Percentiles rank a stretch among this genome's conserved stretches.
Evolutionary conservation across 1,140 invertebrate species (phyloP).

Genomic region (Whitmania pigra): DNA sequence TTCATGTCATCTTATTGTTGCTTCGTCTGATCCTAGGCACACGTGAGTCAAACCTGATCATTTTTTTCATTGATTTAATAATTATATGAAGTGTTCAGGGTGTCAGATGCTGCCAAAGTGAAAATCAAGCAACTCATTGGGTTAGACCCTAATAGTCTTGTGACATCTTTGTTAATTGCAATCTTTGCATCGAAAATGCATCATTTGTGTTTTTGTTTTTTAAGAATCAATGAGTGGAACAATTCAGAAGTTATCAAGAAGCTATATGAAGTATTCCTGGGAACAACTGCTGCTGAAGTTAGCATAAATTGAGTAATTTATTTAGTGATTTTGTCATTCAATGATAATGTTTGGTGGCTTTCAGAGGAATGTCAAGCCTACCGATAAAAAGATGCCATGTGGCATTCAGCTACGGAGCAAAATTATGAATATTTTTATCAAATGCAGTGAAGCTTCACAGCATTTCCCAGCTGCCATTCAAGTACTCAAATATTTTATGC

Average conservation of each 20-base stretch:
- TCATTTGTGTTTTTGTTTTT: no score
- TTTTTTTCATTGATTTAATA: slow-evolving; percentile 14
- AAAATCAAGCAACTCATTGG: slow-evolving; percentile 59
- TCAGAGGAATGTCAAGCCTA: slow-evolving; percentile 10
- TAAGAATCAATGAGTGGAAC: slow-evolving; percentile 55
- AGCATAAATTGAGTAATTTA: slow-evolving; percentile 41
- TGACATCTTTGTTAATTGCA: no score
- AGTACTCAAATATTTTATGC: slow-evolving; percentile 40
- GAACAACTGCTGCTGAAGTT: slow-evolving; percentile 46
- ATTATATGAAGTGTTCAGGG: slow-evolving; percentile 40
- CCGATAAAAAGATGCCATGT: slow-evolving; percentile 48
- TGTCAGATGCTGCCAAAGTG: slow-evolving; percentile 62
- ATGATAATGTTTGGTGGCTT: neutral
- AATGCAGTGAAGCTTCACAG: slow-evolving; percentile 62
- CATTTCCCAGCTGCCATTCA: slow-evolving; percentile 67
- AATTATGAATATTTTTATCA: slow-evolving; percentile 66
- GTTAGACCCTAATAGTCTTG: slow-evolving; percentile 45
- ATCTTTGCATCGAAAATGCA: no score
- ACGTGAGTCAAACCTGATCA: slow-evolving; percentile 28
- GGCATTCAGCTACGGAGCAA: slow-evolving; percentile 69
- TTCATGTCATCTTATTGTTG: slow-evolving; percentile 64
- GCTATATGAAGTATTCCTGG: slow-evolving; percentile 64
- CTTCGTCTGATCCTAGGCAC: slow-evolving; percentile 66
- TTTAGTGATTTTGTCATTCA: neutral
- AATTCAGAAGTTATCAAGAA: slow-evolving; percentile 54